Evolutionary conservation across 92 coral and sea anemone species (phyloP).

Genomic region (Zoanthus sansibaricus): DNA sequence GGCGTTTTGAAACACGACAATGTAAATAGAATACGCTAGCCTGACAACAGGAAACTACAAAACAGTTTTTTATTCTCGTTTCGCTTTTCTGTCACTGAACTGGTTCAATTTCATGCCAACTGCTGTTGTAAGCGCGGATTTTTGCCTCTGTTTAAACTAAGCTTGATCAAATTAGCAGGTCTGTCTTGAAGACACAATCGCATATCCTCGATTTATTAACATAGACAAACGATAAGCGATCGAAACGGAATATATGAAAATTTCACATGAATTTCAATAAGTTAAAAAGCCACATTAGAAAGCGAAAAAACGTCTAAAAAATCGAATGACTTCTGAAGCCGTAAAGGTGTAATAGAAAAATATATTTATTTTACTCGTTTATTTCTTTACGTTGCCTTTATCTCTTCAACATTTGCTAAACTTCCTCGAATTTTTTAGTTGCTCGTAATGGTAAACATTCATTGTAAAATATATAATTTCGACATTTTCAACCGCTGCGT

Average conservation of each 20-base stretch:
- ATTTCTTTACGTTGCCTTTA: background rate
- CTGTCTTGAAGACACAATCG: conserved; percentile 30
- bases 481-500: conserved; percentile 7
- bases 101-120: conserved; percentile 41
- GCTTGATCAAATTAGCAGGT: conserved; percentile 51
- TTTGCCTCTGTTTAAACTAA: conserved; percentile 38
- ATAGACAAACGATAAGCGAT: conserved; percentile 26
- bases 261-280: conserved; percentile 6
- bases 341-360: background rate
- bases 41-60: conserved; percentile 18
- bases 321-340: conserved; percentile 34
- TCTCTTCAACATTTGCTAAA: conserved; percentile 24
- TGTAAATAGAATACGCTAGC: conserved; percentile 30
- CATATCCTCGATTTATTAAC: background rate
- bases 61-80: background rate
- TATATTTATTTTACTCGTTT: conserved; percentile 15
- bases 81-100: conserved; percentile 4
- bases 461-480: conserved; percentile 26
- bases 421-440: conserved; percentile 5
- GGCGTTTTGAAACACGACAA: conserved; percentile 19
- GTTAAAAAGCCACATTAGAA: conserved; percentile 21
- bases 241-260: background rate
- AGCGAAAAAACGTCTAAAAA: background rate
- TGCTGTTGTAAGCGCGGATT: conserved; percentile 35
- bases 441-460: background rate